A percentile compares a stretch with the other conserved stretches of the same genome.
Conservation (phyloP, 1,140 invertebrate genomes). For the Anadara kagoshimensis region DNA sequence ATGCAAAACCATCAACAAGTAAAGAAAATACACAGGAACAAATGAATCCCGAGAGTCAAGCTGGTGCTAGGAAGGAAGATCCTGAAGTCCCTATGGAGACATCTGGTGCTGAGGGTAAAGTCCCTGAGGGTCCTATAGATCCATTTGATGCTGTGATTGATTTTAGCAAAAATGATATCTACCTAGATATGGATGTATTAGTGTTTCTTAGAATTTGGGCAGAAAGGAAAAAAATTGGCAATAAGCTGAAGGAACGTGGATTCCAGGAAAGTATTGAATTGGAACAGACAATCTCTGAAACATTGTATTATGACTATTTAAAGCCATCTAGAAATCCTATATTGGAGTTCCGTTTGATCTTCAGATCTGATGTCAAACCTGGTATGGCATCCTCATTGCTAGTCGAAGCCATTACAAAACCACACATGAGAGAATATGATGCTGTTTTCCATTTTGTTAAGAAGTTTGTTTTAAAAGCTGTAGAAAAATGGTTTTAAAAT, state of each 20-base stretch:
- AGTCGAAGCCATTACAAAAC: conserved; percentile 6
- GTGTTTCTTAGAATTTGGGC: conserved; percentile 41
- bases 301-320: conserved; percentile 33
- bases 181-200: conserved; percentile 34
- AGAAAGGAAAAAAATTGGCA: conserved; percentile 38
- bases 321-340: conserved; percentile 17
- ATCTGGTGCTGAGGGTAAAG: too few relatives aligned
- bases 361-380: conserved; percentile 29
- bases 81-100: neutral
- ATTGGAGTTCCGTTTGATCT: conserved; percentile 32
- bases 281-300: conserved; percentile 47
- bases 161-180: conserved; percentile 15
- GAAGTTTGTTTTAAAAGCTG: conserved; percentile 30
- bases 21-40: neutral
- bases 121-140: neutral
- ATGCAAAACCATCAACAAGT: neutral
- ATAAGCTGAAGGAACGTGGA: conserved; percentile 31
- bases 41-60: neutral
- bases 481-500: conserved; percentile 31
- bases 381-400: conserved; percentile 25
- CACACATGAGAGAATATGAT: conserved; percentile 28
- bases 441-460: conserved; percentile 41
- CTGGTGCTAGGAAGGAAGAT: neutral
- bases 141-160: conserved; percentile 4
- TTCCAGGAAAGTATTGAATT: conserved; percentile 36